phyloP scores from a whole-genome alignment of 2,113 vertebrate species.

The Tympanuchus pallidicinctus region DNA sequence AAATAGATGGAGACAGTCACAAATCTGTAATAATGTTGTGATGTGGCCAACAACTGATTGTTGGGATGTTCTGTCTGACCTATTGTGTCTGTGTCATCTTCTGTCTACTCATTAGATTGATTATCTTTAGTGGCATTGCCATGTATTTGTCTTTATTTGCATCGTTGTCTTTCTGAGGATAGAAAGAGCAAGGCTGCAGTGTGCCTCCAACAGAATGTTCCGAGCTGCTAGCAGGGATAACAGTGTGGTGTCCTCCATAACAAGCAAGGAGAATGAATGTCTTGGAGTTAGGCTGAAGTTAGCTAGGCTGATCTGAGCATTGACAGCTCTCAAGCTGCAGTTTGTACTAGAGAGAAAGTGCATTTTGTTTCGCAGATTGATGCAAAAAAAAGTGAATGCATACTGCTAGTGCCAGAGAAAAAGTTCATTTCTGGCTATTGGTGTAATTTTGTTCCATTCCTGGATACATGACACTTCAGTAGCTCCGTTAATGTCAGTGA shows the following conservation, averaged over 20 bases:
- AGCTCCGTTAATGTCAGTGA: not conserved
- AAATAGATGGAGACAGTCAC: not conserved
- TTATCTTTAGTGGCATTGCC: not conserved
- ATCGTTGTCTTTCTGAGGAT: not conserved
- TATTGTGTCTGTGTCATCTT: not conserved
- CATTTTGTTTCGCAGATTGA: slow-evolving; percentile 14
- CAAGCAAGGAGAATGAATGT: not conserved
- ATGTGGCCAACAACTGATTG: not conserved
- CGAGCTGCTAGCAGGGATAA: not conserved
- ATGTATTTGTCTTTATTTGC: not conserved
- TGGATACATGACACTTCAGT: not conserved
- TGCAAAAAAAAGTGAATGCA: slow-evolving; percentile 44
- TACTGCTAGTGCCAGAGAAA: slow-evolving; percentile 53
- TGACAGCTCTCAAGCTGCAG: slow-evolving; percentile 64
- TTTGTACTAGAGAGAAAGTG: slow-evolving; percentile 57
- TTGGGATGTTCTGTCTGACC: not conserved
- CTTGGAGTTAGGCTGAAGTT: not conserved
- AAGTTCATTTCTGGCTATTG: slow-evolving; percentile 28
- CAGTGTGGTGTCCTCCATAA: not conserved
- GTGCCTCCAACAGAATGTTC: not conserved
- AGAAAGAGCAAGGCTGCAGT: not conserved
- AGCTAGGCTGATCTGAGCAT: not conserved
- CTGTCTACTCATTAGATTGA: not conserved
- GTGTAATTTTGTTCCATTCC: not conserved
- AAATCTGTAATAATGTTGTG: not conserved